phyloP scores from a whole-genome alignment of 2,797 vertebrate species.

The Channallabes apus region DNA sequence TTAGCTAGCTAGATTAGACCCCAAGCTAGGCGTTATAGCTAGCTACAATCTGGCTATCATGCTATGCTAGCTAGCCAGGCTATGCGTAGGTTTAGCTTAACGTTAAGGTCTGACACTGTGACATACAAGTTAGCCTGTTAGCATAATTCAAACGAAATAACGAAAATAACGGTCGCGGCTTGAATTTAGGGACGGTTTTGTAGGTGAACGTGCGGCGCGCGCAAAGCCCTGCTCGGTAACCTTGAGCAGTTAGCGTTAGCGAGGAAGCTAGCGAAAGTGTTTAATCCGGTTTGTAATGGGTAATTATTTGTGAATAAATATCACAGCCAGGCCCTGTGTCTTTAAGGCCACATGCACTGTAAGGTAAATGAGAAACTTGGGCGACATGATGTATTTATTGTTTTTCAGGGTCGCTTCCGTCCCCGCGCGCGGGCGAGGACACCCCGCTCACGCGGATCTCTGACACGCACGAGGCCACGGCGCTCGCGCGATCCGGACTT shows the following conservation, averaged over 20 bases:
- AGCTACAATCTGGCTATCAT: not conserved
- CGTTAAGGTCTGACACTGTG: not conserved
- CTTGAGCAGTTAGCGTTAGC: conserved; percentile 21
- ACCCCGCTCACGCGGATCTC: not conserved
- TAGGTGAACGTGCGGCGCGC: no score
- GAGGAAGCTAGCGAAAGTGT: not conserved
- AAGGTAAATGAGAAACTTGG: conserved; percentile 42
- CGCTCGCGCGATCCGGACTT: conserved; percentile 65
- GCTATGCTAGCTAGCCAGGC: not conserved
- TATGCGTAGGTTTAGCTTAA: not conserved
- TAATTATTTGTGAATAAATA: conserved; percentile 63
- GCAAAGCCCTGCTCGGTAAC: not conserved
- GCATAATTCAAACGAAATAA: not conserved
- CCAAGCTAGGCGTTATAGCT: not conserved
- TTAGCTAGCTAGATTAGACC: not conserved
- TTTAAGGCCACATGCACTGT: conserved; percentile 77
- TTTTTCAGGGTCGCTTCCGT: not conserved
- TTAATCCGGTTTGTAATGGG: conserved; percentile 41
- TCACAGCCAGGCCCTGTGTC: conserved; percentile 71
- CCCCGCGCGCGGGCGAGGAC: conserved; percentile 22
- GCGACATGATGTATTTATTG: not conserved
- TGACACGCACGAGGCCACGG: conserved; percentile 53
- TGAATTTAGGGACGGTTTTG: not conserved
- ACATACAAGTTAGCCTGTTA: not conserved
- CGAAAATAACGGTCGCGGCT: not conserved